Base-by-base conservation (phyloP, 2,113 vertebrate genomes). In the Tyto alba region DNA sequence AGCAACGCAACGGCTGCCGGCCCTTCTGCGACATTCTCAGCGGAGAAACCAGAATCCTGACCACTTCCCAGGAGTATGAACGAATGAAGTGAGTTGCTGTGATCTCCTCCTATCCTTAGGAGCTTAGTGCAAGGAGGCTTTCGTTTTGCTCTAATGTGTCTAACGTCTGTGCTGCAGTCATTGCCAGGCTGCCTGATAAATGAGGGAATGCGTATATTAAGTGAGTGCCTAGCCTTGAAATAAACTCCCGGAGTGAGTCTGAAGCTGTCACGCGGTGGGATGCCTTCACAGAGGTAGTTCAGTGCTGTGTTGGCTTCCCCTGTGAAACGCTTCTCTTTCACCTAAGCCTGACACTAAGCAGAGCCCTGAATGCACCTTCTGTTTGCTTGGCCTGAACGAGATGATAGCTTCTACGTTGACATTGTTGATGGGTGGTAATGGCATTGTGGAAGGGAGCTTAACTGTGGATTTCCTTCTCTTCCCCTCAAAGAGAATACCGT, bases 11-110 rank as follows among this genome's bases (percentile, higher is more conserved):
- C 6, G 99, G 99, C 93, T 99, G 99, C 94, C 98, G 99, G 60
- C 99, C 99, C 45, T 99, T 99, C 98, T 99, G 99, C 29, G 99
- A 99, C 67, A 98, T 99, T 56, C 98, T 99, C 81, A 98, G 99
- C 5, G 99, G 99, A 57, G 99, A 99, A 97, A 99, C 99, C 21
- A 98, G 99, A 95, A 99, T 99, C 95, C 99, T 99, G 84, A 99
- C 98, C 74, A 99, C 99, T 2, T 98, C 99, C 41, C 98, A 99
- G 95, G 99, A 99, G 45, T 99, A 99, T 4, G 99, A 99, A 97
- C 98, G 98, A 95, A 99, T 99, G 99, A 99, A 99, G 99, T 99
- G 93, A 97, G 98, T 98, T 5, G 10, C 40, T 43, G 27, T 47
- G 2, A 10, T 40, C 78, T 67, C 50, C 77, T 56, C 8, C 53